Base-by-base conservation (phyloP, 1,140 invertebrate genomes). In the Scaptodrosophila lebanonensis region DNA sequence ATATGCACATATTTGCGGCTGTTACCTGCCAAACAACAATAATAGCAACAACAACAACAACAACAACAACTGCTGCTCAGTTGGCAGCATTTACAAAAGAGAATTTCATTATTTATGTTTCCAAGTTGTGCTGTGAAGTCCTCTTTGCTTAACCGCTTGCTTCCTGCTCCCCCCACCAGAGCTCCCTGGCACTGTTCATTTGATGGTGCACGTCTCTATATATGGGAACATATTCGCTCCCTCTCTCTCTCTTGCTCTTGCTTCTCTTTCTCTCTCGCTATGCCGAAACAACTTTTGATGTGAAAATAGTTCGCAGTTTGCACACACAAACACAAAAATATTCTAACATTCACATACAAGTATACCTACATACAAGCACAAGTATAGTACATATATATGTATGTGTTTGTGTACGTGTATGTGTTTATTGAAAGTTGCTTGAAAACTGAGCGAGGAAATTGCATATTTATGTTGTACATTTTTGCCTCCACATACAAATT, bases 381-480 rank as follows among this genome's bases (percentile, higher is more conserved):
- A 25, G 22, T 25, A 8, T 25, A 25, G 3, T 25, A 25, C 22
- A 8, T 25, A 8, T 25, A 8, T 25, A 8, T 12, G 22, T 6
- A 27, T 38, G 27, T 33, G 27, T 16, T 11, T 47, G 44, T 35
- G 27, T 45, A 12, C 18, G 17, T 11, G 16, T 33, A 32, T 29
- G 22, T 25, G 22, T 25, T 43, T 56, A 61, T 54, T 36, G 43
- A 61, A 61, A 61, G 52, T 62, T 48, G 12, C 22, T 8, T 25
- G 22, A 25, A 25, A 25, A 25, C 22, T 25, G 22, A 4, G 32
- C 60, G 60, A 48, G 71, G 67, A 77, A 77, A 77, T 77, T 77
- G 72, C 72, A 72, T 71, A 67, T 77, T 77, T 77, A 77, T 77
- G 72, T 48, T 69, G 53, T 56, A 60, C 54, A 72, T 66, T 66